Base-by-base conservation (phyloP, 1,140 invertebrate genomes). In the Centruroides sculpturatus region DNA sequence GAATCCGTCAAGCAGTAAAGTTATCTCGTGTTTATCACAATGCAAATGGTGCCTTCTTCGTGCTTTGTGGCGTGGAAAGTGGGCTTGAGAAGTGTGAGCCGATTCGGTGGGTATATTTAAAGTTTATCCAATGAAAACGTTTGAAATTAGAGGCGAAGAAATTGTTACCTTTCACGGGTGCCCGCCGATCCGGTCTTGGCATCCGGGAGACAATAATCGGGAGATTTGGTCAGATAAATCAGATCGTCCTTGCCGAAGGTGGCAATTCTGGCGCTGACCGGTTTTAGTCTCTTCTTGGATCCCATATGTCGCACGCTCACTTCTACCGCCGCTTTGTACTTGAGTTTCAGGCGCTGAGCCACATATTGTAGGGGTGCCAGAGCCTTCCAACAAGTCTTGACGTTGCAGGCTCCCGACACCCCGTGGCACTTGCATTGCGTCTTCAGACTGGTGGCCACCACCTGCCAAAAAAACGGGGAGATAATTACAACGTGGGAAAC, bases 331-430 rank as follows among this genome's bases (percentile, higher is more conserved):
- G 84, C 85, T 67, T 92, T 89, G 71, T 95, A 96, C 70, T 89
- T 87, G 62, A 91, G 87, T 64, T 86, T 82, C 4, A 96, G 75
- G 69, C 86, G 84, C 70, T 93, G 86, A 58, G 90, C 85, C 36
- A 78, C 72, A 49, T 71, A 66, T 34, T 84, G 75, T 64, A 92
- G 83, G 23, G 83, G 77, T 1, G 87, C 83, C 63, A 95, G 77
- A 65, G 85, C 85, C 66, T 88, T 80, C 92, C 92, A 96, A 72
- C 92, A 97, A 4, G 94, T 89, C 58, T 87, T 82, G 61, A 92
- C 83, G 55, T 89, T 92, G 75, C 92, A 96, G 3, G 90, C 93
- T 0, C 92, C 92, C 1, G 89, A 93, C 74, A 96, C 92, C 6
- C 92, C 92, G 71, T 96, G 92, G 71, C 93, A 97, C 75, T 94